Evolutionary conservation across 2,888 invertebrate species (phyloP).

Genomic region (Micropterix aruncella): DNA sequence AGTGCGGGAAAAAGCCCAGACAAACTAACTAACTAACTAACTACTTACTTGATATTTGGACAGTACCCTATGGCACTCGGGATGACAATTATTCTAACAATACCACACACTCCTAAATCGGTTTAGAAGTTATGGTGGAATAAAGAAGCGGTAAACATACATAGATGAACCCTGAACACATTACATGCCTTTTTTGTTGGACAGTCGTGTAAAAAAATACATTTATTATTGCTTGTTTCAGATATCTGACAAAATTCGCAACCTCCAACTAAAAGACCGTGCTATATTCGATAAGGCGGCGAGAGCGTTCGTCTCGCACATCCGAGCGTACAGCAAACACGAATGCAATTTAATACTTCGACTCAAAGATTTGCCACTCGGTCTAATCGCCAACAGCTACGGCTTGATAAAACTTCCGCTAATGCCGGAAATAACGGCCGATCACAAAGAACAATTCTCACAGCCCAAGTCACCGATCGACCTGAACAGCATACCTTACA

Average conservation of each 20-base stretch:
- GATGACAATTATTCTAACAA: no score
- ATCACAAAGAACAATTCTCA: slow-evolving; percentile 32
- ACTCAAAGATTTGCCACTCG: slow-evolving; percentile 78
- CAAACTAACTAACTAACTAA: no score
- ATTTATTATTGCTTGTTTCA: slow-evolving; percentile 15
- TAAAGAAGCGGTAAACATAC: no score
- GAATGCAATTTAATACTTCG: slow-evolving; percentile 83
- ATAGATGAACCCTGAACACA: no score
- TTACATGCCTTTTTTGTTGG: no score
- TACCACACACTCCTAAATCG: no score
- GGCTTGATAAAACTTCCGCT: slow-evolving; percentile 82
- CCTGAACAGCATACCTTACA: slow-evolving; percentile 60
- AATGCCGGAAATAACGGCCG: slow-evolving; percentile 86
- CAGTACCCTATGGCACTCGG: no score
- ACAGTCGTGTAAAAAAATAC: slow-evolving; percentile 11
- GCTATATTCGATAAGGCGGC: slow-evolving; percentile 75
- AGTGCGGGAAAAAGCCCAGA: no score
- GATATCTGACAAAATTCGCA: slow-evolving; percentile 43
- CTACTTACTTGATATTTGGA: no score
- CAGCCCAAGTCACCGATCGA: slow-evolving; percentile 48
- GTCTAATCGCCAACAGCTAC: slow-evolving; percentile 72
- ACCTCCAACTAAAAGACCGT: slow-evolving; percentile 55
- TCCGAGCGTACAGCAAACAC: slow-evolving; percentile 89
- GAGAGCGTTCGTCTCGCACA: slow-evolving; percentile 88
- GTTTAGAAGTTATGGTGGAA: no score